Conservation (phyloP, 2,888 invertebrate species). For the Amphimallon solstitiale region DNA sequence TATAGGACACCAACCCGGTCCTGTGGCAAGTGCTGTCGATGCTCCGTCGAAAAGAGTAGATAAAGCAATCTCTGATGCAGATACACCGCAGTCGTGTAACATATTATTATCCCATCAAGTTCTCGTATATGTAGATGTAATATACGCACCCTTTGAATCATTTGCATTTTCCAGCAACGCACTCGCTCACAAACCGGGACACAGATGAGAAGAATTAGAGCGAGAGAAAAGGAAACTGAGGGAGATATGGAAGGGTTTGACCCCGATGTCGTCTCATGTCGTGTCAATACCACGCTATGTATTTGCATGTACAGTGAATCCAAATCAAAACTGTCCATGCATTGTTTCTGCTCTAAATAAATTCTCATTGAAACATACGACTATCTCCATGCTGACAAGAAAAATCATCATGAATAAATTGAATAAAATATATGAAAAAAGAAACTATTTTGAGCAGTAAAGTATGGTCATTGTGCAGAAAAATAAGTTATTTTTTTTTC, state of each 20-base stretch:
- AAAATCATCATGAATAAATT: no score
- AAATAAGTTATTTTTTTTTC: no score
- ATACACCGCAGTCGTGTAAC: slow-evolving; percentile 56
- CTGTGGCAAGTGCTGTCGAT: neutral
- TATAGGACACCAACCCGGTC: neutral
- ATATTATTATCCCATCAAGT: slow-evolving; percentile 59
- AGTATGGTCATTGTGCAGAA: no score
- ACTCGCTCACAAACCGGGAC: neutral
- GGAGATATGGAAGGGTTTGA: slow-evolving; percentile 15
- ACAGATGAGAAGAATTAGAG: slow-evolving; percentile 35
- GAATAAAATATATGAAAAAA: no score
- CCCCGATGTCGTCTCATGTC: slow-evolving; percentile 14
- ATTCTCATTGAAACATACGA: no score
- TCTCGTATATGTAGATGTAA: slow-evolving; percentile 49
- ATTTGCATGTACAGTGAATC: no score
- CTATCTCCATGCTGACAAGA: no score
- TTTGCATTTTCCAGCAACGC: slow-evolving; percentile 51
- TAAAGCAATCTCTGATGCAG: slow-evolving; percentile 56
- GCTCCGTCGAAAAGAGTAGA: slow-evolving; percentile 41
- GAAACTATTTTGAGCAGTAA: no score
- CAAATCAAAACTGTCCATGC: no score
- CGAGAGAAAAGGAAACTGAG: slow-evolving; percentile 36
- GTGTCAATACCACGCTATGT: no score
- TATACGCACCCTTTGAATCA: slow-evolving; percentile 54
- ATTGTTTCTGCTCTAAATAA: no score